Base-by-base conservation (phyloP, 1,140 invertebrate genomes). In the Brachionus rubens region DNA sequence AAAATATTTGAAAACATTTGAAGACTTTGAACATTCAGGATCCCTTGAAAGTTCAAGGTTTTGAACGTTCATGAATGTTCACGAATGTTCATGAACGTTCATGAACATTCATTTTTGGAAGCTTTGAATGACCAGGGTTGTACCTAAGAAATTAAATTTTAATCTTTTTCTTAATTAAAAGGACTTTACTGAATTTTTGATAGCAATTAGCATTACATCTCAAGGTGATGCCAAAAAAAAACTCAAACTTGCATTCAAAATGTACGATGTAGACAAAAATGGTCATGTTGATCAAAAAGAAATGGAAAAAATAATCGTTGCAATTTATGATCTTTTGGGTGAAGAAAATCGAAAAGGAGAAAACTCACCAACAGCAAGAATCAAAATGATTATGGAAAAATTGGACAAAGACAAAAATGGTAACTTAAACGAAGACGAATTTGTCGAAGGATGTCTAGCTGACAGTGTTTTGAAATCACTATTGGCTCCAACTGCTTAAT, bases 131-230 rank as follows among this genome's bases (percentile, higher is more conserved):
- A n/a, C n/a, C n/a, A n/a, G n/a, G n/a, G n/a, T n/a, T n/a, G n/a
- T n/a, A n/a, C n/a, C n/a, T n/a, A n/a, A n/a, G n/a, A n/a, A n/a
- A n/a, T n/a, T n/a, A n/a, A n/a, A n/a, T n/a, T n/a, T n/a, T n/a
- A n/a, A n/a, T n/a, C n/a, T n/a, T n/a, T n/a, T n/a, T n/a, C n/a
- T n/a, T n/a, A n/a, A n/a, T n/a, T n/a, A n/a, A n/a, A 1, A 59
- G 54, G 76, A 77, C 68, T 77, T 77, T 41, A 43, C 40, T 9
- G 76, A 77, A 24, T 77, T 77, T 41, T 30, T 77, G 14, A 30
- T 77, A 4, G 62, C 62, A 3, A 67, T 77, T 33, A 40, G 21
- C n/a, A 16, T 67, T 30, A 77, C 62, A 41, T 12, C 46, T 6
- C 62, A 77, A 14, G 76, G 76, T 0, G 76, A 77, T 77, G n/a